Conservation (phyloP, 2,113 vertebrate species). For the Cynoglossus semilaevis region DNA sequence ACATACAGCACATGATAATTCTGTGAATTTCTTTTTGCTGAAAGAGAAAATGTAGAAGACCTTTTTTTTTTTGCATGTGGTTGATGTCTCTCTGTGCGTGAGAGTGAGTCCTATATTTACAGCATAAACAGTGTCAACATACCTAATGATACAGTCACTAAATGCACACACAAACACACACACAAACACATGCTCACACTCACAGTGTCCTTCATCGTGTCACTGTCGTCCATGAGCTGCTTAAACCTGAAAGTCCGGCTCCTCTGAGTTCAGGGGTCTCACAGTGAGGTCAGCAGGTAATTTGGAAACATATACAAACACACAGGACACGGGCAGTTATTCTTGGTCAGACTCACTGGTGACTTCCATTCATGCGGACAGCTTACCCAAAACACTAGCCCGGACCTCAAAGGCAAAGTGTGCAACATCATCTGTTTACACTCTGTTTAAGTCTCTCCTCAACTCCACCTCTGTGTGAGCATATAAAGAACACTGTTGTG, state of each 20-base stretch:
- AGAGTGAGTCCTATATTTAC: conserved; percentile 16
- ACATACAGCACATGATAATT: too few relatives aligned
- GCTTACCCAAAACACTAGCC: too few relatives aligned
- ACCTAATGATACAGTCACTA: conserved; percentile 7
- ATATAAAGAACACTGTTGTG: too few relatives aligned
- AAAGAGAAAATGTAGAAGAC: too few relatives aligned
- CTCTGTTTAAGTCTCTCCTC: too few relatives aligned
- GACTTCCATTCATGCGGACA: too few relatives aligned
- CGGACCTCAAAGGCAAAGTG: too few relatives aligned
- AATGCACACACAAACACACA: conserved; percentile 19
- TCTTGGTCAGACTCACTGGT: too few relatives aligned
- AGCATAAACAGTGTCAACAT: conserved; percentile 64
- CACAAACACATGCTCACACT: conserved; percentile 7
- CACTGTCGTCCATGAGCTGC: conserved; percentile 48
- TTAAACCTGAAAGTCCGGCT: conserved; percentile 68
- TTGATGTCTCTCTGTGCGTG: neutral
- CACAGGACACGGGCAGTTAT: neutral
- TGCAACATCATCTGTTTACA: too few relatives aligned
- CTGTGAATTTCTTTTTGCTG: too few relatives aligned
- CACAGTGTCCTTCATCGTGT: conserved; percentile 41
- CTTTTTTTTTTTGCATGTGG: neutral
- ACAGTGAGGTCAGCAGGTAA: conserved; percentile 33
- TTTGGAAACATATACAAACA: conserved; percentile 7
- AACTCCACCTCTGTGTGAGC: too few relatives aligned
- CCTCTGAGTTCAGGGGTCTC: conserved; percentile 20